Evolutionary conservation across 2,113 vertebrate genomes (phyloP), one percentile per base, ranked within the genome.

Genomic region (Ammospiza nelsoni): DNA sequence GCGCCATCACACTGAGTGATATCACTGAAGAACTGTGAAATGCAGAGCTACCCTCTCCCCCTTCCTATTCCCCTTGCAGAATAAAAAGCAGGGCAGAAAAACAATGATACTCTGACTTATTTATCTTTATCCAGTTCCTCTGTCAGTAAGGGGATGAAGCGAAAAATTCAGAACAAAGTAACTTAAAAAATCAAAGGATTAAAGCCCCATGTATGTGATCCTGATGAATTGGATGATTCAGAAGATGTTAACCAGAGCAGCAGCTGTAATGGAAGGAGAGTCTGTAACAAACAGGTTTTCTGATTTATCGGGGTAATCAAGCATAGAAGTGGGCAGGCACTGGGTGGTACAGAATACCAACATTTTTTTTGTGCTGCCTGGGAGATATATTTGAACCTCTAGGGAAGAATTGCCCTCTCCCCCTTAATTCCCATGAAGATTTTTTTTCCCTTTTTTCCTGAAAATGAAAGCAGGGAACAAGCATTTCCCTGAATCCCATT

Each of bases 241-340:
- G 93, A 84, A 95, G 97, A 97, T 85, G 92, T 97, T 96, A 97
- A 97, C 96, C 97, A 97, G 97, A 97, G 95, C 97, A 96, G 92
- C 95, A 78, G 96, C 94, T 95, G 93, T 95, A 97, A 97, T 95
- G 95, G 96, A 97, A 96, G 94, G 94, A 91, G 84, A 92, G 92
- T 78, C 91, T 93, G 80, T 96, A 97, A 65, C 96, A 97, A 97
- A 95, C 90, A 94, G 95, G 92, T 94, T 96, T 91, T 33, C 95
- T 97, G 96, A 96, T 97, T 97, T 97, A 97, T 97, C 77, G 74
- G 52, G 92, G 94, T 92, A 89, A 97, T 96, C 90, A 92, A 90
- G 95, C 94, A 88, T 86, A 95, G 89, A 96, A 96, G 79, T 97
- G 96, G 96, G 94, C 95, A 97, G 96, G 93, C 96, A 96, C 97